Base-by-base conservation (phyloP, 2,113 vertebrate genomes). In the Leptosomus discolor region DNA sequence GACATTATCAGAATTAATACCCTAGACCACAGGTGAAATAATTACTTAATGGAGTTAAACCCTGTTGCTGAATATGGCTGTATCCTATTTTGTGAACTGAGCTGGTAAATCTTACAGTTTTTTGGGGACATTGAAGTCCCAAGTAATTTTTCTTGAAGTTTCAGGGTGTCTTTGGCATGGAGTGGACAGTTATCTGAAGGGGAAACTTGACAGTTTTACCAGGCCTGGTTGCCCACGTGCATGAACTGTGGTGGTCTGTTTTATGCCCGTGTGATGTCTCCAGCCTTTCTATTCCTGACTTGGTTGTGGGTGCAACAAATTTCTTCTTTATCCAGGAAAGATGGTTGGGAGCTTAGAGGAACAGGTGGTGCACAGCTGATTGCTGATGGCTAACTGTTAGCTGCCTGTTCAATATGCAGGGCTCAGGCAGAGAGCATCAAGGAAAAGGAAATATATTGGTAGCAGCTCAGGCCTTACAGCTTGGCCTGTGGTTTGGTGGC, bases 311-410 rank as follows among this genome's bases (percentile, higher is more conserved):
- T 61, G 48, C 51, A 64, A 56, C 22, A 37, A 24, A 82, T 92
- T 76, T 76, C 65, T 69, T 53, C 73, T 48, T 78, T 51, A 89
- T 75, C 85, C 34, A 7, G 15, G 48, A 53, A 91, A 86, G 74
- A 19, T 37, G 34, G 69, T 51, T 6, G 7, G 34, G 69, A 82
- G 41, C 50, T 90, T 43, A 79, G 58, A 87, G 76, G 73, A 92
- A 7, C 88, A 97, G 94, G 86, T 96, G 95, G 92, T 87, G 73
- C 91, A 75, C 94, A 97, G 96, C 85, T 94, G 94, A 90, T 70
- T 63, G 85, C 92, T 90, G 60, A 34, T 90, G 90, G 75, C 86
- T 90, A 26, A 23, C 85, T 73, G 88, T 77, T 94, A 56, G 69
- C 43, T 81, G 61, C 65, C 63, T 91, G 53, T 92, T 91, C 73